These are phyloP conservation scores for Psittacus erithacus DNA, from an alignment of 2,113 vertebrate genomes.

Conservation along the genomic window DNA sequence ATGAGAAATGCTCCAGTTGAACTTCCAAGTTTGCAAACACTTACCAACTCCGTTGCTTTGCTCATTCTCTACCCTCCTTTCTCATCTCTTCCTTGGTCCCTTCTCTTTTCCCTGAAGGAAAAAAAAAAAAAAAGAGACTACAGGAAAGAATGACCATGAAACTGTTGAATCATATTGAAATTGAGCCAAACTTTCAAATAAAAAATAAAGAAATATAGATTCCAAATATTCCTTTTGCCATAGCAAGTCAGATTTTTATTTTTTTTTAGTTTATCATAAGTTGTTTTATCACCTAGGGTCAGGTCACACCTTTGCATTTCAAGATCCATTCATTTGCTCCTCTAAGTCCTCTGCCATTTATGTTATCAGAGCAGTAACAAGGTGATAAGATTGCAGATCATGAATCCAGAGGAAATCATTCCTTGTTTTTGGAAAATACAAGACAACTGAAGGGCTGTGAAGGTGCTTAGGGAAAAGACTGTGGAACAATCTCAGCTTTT, in stretches of 20 bases:
- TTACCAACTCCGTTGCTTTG: neutral
- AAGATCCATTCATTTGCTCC: neutral
- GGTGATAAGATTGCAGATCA: neutral
- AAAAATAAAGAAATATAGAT: neutral
- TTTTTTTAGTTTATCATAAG: neutral
- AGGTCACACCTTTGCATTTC: neutral
- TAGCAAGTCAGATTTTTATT: accelerated
- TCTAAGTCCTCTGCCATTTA: neutral
- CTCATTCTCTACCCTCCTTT: neutral
- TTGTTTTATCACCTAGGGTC: neutral
- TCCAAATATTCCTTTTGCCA: neutral
- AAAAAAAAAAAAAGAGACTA: neutral
- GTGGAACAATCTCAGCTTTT: neutral
- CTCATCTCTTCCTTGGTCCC: neutral
- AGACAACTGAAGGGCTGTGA: neutral
- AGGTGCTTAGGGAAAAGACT: neutral
- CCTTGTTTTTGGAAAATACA: neutral
- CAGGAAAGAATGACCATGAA: neutral
- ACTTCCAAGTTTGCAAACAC: neutral
- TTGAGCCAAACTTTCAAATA: neutral
- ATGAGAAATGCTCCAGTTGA: neutral
- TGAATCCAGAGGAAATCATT: neutral
- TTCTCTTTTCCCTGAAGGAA: neutral
- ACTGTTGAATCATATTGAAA: neutral
- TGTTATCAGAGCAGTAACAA: neutral